Evolutionary conservation across 2,888 invertebrate genomes (phyloP).

Genomic region (Drosophila paranaensis): DNA sequence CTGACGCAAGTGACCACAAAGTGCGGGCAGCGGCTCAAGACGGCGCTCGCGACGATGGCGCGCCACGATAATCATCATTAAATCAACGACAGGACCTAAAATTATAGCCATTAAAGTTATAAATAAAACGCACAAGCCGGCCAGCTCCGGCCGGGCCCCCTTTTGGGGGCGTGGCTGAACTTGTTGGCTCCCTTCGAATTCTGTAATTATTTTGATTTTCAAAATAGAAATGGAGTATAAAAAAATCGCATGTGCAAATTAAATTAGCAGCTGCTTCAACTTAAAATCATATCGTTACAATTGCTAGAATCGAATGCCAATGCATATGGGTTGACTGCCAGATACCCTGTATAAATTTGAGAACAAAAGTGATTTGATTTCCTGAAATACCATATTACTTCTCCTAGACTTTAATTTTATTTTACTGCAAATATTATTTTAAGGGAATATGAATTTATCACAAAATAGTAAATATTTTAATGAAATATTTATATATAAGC

Average conservation of each 20-base stretch:
- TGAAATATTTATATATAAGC: too few species aligned
- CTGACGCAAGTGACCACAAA: conserved; percentile 69
- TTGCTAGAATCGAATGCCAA: background rate
- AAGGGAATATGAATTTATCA: too few species aligned
- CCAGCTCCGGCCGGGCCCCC: conserved; percentile 37
- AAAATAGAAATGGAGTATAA: conserved; percentile 42
- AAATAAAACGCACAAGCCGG: conserved; percentile 64
- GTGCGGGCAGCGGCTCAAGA: conserved; percentile 28
- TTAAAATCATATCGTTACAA: conserved; percentile 28
- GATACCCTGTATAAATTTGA: conserved; percentile 12
- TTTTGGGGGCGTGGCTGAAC: conserved; percentile 58
- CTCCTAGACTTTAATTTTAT: too few species aligned
- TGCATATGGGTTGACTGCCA: background rate
- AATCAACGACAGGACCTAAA: conserved; percentile 73
- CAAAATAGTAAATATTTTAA: too few species aligned
- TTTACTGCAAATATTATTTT: too few species aligned
- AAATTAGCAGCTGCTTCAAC: conserved; percentile 46
- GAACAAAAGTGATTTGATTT: background rate
- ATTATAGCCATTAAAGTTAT: conserved; percentile 80
- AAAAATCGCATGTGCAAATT: conserved; percentile 62
- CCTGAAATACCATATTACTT: too few species aligned
- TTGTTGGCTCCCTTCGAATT: conserved; percentile 24
- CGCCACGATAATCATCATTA: conserved; percentile 74
- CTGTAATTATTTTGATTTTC: conserved; percentile 74
- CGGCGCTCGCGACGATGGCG: conserved; percentile 40